Conservation (phyloP, 2,113 vertebrate genomes). For the Podilymbus podiceps region DNA sequence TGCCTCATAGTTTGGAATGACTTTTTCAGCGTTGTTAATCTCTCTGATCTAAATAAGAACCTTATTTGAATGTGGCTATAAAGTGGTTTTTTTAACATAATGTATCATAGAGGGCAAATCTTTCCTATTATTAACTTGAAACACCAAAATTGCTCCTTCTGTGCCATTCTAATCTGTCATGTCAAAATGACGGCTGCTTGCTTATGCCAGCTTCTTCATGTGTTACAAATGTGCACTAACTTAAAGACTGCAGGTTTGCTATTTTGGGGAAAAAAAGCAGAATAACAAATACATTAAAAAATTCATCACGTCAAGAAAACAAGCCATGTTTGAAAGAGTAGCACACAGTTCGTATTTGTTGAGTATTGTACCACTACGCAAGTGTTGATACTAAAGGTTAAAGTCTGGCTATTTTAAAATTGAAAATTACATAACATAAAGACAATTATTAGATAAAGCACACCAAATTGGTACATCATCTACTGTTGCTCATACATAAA, state of each 20-base stretch:
- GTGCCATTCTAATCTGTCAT: conserved; percentile 47
- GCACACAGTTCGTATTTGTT: neutral
- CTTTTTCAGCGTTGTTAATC: conserved; percentile 63
- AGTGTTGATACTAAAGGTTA: neutral
- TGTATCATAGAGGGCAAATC: conserved; percentile 37
- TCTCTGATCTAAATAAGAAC: conserved; percentile 63
- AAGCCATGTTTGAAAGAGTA: neutral
- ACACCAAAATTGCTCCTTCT: conserved; percentile 41
- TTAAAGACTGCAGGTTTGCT: neutral
- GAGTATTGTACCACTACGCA: neutral
- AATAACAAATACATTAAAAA: neutral
- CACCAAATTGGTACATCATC: neutral
- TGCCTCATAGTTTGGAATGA: conserved; percentile 63
- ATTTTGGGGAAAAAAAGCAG: neutral
- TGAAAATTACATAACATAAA: neutral
- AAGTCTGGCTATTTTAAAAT: neutral
- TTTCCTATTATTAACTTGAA: conserved; percentile 49
- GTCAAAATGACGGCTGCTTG: conserved; percentile 18
- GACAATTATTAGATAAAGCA: neutral
- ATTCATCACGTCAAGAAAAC: neutral
- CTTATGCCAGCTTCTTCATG: conserved; percentile 9
- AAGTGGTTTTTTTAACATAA: conserved; percentile 52
- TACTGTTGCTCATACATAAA: neutral
- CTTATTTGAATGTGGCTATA: conserved; percentile 52
- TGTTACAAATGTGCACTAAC: neutral